Conservation (phyloP, 64 coral and sea anemone genomes). For the Pocillopora verrucosa region DNA sequence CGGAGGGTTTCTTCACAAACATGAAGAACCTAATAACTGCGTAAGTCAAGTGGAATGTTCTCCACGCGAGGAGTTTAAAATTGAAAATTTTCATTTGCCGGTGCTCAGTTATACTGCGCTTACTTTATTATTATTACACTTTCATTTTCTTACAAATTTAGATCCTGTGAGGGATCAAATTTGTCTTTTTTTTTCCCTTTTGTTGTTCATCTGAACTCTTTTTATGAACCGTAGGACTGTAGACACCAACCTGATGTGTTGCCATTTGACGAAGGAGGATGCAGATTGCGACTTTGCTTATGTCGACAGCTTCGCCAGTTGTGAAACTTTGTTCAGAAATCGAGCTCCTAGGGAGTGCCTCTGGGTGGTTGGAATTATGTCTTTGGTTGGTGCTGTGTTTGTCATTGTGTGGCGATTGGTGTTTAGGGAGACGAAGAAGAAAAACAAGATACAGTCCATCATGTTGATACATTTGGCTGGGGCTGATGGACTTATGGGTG, state of each 20-base stretch:
- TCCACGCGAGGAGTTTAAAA: too few relatives aligned
- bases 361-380: slow-evolving; percentile 13
- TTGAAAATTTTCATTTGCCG: too few relatives aligned
- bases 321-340: slow-evolving; percentile 4
- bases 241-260: not conserved
- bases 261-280: not conserved
- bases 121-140: too few relatives aligned
- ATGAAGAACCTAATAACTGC: too few relatives aligned
- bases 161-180: too few relatives aligned
- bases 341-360: not conserved
- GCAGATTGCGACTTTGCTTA: not conserved
- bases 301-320: not conserved
- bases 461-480: slow-evolving; percentile 7
- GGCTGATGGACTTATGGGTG: slow-evolving; percentile 35
- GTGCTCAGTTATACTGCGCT: too few relatives aligned
- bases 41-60: too few relatives aligned
- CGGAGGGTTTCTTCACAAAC: too few relatives aligned
- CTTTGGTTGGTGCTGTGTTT: not conserved
- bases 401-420: not conserved
- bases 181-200: too few relatives aligned
- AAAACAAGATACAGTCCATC: slow-evolving; percentile 5
- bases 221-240: not conserved
- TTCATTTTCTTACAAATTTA: too few relatives aligned
- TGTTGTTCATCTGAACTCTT: not conserved
- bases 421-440: not conserved